Evolutionary conservation across 2,113 vertebrate species (phyloP).

Genomic region (Oreotrochilus melanogaster): DNA sequence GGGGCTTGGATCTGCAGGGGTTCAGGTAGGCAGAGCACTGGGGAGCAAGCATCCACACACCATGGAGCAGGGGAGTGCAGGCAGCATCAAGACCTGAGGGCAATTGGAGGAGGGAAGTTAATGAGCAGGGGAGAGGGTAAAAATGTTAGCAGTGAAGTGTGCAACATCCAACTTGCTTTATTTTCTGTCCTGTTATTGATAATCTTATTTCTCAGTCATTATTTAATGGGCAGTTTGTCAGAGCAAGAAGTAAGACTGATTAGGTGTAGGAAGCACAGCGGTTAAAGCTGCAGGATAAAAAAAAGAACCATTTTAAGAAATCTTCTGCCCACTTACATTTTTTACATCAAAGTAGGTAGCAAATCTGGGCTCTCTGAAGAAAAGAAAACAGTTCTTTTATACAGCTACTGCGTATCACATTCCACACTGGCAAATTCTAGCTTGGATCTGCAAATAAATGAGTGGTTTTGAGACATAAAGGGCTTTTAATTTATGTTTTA

Average conservation of each 20-base stretch:
- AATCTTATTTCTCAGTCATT: constrained; percentile 36
- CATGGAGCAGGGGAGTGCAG: accelerated
- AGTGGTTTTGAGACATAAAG: not conserved
- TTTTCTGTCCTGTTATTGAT: constrained; percentile 36
- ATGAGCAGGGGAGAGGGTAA: not conserved
- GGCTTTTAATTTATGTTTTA: not conserved
- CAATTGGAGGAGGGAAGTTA: not conserved
- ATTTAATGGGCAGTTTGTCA: constrained; percentile 18
- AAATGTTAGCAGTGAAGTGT: constrained; percentile 9
- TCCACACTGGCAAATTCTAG: not conserved
- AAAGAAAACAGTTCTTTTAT: not conserved
- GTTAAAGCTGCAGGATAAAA: constrained; percentile 16
- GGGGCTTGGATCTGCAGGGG: not conserved
- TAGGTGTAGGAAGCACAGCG: not conserved
- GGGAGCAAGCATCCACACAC: not conserved
- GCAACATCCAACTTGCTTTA: constrained; percentile 5
- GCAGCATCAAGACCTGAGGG: not conserved
- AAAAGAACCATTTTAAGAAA: not conserved
- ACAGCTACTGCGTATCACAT: not conserved
- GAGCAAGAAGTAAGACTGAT: not conserved
- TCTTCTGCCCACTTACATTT: not conserved
- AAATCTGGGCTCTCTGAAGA: not conserved
- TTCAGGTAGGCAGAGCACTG: not conserved
- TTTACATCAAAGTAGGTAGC: not conserved
- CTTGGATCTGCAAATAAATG: not conserved